Conservation (phyloP, 2,113 vertebrate genomes). For the Tricholaema leucomelas region DNA sequence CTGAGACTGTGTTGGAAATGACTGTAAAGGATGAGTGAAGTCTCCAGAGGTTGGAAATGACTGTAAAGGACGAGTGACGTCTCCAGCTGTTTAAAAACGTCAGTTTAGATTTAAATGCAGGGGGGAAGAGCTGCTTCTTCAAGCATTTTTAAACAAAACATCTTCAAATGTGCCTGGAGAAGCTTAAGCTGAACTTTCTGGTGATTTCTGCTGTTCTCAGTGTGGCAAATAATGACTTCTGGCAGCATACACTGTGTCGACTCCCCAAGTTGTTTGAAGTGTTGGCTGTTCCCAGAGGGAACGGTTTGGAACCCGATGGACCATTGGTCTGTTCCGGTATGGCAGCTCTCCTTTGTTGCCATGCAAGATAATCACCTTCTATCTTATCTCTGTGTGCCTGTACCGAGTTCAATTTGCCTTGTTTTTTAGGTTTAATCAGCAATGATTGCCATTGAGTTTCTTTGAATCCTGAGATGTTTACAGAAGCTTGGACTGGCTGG, state of each 20-base stretch:
- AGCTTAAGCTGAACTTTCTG: not conserved
- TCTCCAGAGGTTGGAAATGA: not conserved
- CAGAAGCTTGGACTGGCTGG: not conserved
- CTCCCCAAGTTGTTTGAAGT: not conserved
- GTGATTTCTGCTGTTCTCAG: not conserved
- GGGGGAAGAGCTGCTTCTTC: not conserved
- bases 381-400: slow-evolving; percentile 28
- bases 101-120: not conserved
- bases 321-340: not conserved
- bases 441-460: slow-evolving; percentile 22
- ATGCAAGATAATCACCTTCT: slow-evolving; percentile 11
- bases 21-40: not conserved
- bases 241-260: not conserved
- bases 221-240: not conserved
- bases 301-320: not conserved
- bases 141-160: not conserved
- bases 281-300: not conserved
- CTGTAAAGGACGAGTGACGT: not conserved
- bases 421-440: slow-evolving; percentile 40
- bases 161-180: not conserved
- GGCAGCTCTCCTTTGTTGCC: slow-evolving; percentile 21
- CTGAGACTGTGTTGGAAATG: not conserved
- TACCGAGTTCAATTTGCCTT: slow-evolving; percentile 51
- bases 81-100: not conserved
- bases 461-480: slow-evolving; percentile 4